Conservation (phyloP, 2,113 vertebrate genomes). For the Boulengeromyrus knoepffleri region DNA sequence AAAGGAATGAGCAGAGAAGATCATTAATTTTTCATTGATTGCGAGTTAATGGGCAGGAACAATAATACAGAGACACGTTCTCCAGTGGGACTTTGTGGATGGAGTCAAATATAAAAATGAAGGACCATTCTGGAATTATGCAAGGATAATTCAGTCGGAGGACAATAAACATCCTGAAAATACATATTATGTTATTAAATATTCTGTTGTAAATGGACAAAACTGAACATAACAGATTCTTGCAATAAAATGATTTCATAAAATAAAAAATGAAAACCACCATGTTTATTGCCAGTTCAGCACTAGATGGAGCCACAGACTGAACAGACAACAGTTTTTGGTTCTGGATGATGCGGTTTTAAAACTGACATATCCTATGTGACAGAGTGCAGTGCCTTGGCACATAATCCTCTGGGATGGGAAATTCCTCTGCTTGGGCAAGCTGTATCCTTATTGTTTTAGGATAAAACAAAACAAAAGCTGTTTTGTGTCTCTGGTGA, state of each 20-base stretch:
- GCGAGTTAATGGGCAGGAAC: not conserved
- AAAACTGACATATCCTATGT: not conserved
- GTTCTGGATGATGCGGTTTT: not conserved
- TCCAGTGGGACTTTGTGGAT: not conserved
- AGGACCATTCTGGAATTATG: not conserved
- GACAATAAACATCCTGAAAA: not conserved
- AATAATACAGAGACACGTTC: not conserved
- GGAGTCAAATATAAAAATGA: not conserved
- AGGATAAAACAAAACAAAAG: not conserved
- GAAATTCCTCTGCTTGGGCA: not conserved
- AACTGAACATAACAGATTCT: not conserved
- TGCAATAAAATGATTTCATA: not conserved
- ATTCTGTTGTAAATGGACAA: not conserved
- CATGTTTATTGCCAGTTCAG: not conserved
- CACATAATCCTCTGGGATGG: not conserved
- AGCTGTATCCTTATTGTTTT: not conserved
- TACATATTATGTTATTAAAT: not conserved
- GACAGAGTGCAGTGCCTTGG: not conserved
- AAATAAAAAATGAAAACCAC: not conserved
- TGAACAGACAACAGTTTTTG: not conserved
- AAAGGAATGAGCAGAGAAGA: too few relatives aligned
- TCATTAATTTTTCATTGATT: not conserved
- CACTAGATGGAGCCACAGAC: slow-evolving; percentile 1
- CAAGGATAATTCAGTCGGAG: not conserved
- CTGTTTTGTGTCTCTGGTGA: not conserved